Evolutionary conservation across 2,888 invertebrate genomes (phyloP).

Genomic region (Drosophila borborema): DNA sequence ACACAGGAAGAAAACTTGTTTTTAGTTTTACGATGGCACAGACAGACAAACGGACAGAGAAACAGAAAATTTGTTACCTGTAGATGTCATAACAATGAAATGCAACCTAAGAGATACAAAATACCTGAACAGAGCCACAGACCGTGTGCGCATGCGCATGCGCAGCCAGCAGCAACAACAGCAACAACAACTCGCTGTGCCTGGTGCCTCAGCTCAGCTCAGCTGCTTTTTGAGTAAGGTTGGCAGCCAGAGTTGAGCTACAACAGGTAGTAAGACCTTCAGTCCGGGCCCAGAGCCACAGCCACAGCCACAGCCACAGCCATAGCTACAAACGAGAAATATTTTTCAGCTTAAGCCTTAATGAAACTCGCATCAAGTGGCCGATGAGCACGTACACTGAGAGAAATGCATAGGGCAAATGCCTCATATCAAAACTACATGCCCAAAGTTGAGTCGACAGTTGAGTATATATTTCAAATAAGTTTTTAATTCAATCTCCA

Average conservation of each 20-base stretch:
- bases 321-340: slow-evolving; percentile 47
- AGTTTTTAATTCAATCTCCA: neutral
- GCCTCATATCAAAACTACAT: too few species aligned
- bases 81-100: slow-evolving; percentile 80
- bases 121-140: slow-evolving; percentile 31
- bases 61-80: slow-evolving; percentile 75
- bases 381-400: slow-evolving; percentile 38
- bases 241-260: slow-evolving; percentile 27
- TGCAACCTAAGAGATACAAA: slow-evolving; percentile 75
- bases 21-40: slow-evolving; percentile 38
- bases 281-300: slow-evolving; percentile 31
- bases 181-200: slow-evolving; percentile 36
- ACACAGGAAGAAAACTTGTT: slow-evolving; percentile 59
- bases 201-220: slow-evolving; percentile 50
- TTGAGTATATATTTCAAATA: neutral
- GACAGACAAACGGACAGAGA: slow-evolving; percentile 35
- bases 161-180: slow-evolving; percentile 51
- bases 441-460: neutral
- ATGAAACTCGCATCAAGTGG: slow-evolving; percentile 80
- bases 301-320: slow-evolving; percentile 8
- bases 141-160: slow-evolving; percentile 71
- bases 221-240: slow-evolving; percentile 76
- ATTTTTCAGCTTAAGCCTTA: slow-evolving; percentile 69
- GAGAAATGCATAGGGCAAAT: neutral
- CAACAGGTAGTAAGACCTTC: slow-evolving; percentile 75